Conservation (phyloP, 2,888 invertebrate species). For the Boloria selene region DNA sequence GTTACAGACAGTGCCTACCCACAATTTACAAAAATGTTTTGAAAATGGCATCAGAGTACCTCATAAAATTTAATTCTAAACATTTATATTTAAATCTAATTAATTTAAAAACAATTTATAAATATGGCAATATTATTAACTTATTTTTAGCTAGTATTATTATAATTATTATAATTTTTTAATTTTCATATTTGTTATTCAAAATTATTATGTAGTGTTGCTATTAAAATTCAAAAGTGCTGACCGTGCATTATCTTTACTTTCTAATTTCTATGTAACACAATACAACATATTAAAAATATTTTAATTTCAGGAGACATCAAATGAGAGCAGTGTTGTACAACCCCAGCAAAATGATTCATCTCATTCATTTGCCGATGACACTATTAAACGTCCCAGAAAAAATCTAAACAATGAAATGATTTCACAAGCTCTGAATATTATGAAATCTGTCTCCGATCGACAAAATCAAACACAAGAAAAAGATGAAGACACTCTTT, state of each 20-base stretch:
- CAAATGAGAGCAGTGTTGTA: constrained; percentile 3
- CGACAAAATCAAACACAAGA: constrained; percentile 36
- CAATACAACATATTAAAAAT: constrained; percentile 9
- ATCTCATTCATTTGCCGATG: constrained; percentile 24
- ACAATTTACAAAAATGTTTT: too few species aligned
- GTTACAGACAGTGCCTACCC: too few species aligned
- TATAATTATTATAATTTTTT: too few species aligned
- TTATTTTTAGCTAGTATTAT: too few species aligned
- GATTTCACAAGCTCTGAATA: constrained; percentile 37
- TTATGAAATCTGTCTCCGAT: constrained; percentile 38
- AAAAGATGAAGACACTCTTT: constrained; percentile 40
- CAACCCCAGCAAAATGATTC: constrained; percentile 34
- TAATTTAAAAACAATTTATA: too few species aligned
- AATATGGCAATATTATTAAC: too few species aligned
- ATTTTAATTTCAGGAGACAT: constrained; percentile 13
- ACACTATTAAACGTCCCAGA: constrained; percentile 37
- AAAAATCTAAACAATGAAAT: constrained; percentile 36
- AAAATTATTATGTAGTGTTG: too few species aligned
- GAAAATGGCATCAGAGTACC: too few species aligned
- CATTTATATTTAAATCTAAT: too few species aligned
- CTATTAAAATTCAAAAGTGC: background rate
- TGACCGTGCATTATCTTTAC: background rate
- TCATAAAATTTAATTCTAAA: too few species aligned
- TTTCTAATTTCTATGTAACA: constrained; percentile 7
- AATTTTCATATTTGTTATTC: too few species aligned